Percentiles rank a stretch among this genome's conserved stretches.
phyloP scores from a whole-genome alignment of 30 jellyfish, hydroid and myxozoan species.

The Mastigias papua region DNA sequence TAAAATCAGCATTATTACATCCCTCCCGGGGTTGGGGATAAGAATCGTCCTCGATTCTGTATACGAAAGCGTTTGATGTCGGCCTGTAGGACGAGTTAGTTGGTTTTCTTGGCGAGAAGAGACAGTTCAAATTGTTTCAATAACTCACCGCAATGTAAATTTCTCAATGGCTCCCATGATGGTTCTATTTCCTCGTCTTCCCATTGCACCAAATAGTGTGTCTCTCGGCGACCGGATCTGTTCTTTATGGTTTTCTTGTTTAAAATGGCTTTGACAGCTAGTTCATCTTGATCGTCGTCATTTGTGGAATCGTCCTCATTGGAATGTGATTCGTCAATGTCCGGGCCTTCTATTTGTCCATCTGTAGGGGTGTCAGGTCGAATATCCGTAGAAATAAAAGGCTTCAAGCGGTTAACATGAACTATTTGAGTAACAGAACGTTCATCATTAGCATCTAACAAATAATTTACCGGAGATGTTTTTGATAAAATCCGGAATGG shows the following conservation, averaged over 20 bases:
- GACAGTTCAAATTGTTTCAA: slow-evolving; percentile 33
- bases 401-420: slow-evolving; percentile 50
- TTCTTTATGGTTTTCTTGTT: background rate
- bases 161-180: slow-evolving; percentile 23
- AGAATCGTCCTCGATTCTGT: slow-evolving; percentile 43
- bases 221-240: slow-evolving; percentile 35
- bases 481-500: slow-evolving; percentile 69
- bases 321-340: no score
- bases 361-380: background rate
- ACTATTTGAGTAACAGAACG: slow-evolving; percentile 24
- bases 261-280: background rate
- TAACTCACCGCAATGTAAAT: slow-evolving; percentile 31
- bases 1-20: no score
- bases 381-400: slow-evolving; percentile 9
- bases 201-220: slow-evolving; percentile 40
- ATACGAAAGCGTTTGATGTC: background rate
- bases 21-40: slow-evolving; percentile 41
- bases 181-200: slow-evolving; percentile 32
- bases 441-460: slow-evolving; percentile 42
- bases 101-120: background rate
- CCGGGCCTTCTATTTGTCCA: no score
- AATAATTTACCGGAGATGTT: slow-evolving; percentile 53
- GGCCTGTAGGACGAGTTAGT: background rate
- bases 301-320: background rate
- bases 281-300: background rate